Percentiles rank a stretch among this genome's conserved stretches.
phyloP scores from a whole-genome alignment of 2,888 invertebrate species.

The Lasioglossum oenotherae region DNA sequence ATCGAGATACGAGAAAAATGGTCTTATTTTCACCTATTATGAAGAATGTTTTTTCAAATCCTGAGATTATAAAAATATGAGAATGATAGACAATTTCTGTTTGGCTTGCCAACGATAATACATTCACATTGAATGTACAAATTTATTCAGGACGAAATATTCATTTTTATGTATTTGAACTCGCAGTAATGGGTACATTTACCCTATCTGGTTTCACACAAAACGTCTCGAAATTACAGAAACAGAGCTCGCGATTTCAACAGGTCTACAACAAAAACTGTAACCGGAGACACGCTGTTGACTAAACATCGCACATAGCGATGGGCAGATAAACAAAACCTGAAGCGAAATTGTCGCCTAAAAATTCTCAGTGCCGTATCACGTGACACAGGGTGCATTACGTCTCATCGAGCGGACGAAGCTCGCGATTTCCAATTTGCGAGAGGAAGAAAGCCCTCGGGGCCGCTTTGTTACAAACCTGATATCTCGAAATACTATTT shows the following conservation, averaged over 20 bases:
- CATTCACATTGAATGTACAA: too few relatives aligned
- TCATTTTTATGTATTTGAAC: too few relatives aligned
- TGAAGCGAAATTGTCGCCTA: background rate
- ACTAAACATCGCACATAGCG: background rate
- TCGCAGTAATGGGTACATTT: too few relatives aligned
- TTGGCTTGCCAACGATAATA: too few relatives aligned
- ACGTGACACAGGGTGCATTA: background rate
- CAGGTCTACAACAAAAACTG: background rate
- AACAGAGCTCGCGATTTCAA: background rate
- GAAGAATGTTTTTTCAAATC: too few relatives aligned
- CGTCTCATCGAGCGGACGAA: slow-evolving; percentile 6
- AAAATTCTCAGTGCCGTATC: background rate
- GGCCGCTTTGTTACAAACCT: slow-evolving; percentile 41
- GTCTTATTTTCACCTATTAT: too few relatives aligned
- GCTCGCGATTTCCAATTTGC: slow-evolving; percentile 29
- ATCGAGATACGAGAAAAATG: too few relatives aligned
- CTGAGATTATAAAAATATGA: too few relatives aligned
- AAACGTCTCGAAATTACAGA: background rate
- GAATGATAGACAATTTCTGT: too few relatives aligned
- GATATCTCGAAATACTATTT: slow-evolving; percentile 54
- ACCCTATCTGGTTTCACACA: too few relatives aligned
- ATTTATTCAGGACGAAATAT: too few relatives aligned
- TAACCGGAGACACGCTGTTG: background rate
- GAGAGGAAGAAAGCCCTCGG: background rate
- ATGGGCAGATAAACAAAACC: background rate